A percentile compares a stretch with the other conserved stretches of the same genome.
phyloP scores from a whole-genome alignment of 2,888 invertebrate genomes.

The Drosophila limbata region DNA sequence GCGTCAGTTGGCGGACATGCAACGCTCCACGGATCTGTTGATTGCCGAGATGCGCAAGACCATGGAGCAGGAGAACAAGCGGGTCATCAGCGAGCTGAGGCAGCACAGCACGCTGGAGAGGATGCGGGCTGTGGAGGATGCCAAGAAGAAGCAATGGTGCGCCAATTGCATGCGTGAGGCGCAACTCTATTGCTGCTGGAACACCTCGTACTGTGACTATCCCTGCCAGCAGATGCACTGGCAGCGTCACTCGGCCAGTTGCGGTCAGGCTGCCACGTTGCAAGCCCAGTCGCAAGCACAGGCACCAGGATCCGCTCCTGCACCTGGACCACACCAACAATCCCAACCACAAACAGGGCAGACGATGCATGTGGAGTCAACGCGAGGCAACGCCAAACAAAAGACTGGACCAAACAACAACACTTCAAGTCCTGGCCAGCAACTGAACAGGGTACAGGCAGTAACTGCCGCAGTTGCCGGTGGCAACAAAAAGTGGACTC shows the following conservation, averaged over 20 bases:
- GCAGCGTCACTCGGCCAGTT: constrained; percentile 88
- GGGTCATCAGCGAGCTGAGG: constrained; percentile 88
- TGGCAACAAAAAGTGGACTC: constrained; percentile 62
- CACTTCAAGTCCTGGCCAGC: constrained; percentile 21
- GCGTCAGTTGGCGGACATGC: constrained; percentile 90
- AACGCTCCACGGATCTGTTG: constrained; percentile 88
- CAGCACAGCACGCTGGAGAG: constrained; percentile 90
- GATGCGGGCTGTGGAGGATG: constrained; percentile 89
- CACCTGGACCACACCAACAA: constrained; percentile 1
- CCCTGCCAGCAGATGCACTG: constrained; percentile 95
- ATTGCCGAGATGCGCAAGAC: constrained; percentile 89
- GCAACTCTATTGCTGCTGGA: constrained; percentile 98
- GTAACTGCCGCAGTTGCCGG: constrained; percentile 5
- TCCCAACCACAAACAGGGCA: constrained; percentile 16
- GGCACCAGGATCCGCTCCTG: background rate
- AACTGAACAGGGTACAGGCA: constrained; percentile 37
- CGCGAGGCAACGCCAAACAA: constrained; percentile 29
- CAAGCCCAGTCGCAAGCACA: constrained; percentile 12
- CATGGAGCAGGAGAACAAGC: constrained; percentile 90
- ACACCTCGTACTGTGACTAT: constrained; percentile 96
- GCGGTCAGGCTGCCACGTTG: constrained; percentile 46
- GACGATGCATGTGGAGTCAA: constrained; percentile 18
- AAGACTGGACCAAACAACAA: constrained; percentile 21
- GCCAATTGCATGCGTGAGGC: constrained; percentile 94
- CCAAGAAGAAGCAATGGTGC: constrained; percentile 97